Evolutionary conservation across 2,888 invertebrate genomes (phyloP).

Genomic region (Xestoiulus laeticollis): DNA sequence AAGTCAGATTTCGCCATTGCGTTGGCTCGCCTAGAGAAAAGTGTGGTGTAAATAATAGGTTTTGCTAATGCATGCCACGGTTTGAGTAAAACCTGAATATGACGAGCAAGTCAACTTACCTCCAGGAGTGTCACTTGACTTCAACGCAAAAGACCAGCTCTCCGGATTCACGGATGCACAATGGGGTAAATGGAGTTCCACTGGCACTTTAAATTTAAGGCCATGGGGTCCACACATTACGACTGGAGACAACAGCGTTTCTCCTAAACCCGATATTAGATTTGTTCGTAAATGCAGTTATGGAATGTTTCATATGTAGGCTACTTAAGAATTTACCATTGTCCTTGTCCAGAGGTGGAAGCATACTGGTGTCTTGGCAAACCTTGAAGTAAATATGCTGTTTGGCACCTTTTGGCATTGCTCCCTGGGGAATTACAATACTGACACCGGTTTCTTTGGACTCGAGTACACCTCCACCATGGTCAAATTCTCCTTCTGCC

Average conservation of each 20-base stretch:
- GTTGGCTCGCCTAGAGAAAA: slow-evolving; percentile 63
- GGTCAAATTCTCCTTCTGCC: slow-evolving; percentile 73
- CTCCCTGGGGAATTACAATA: slow-evolving; percentile 86
- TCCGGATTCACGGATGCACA: slow-evolving; percentile 66
- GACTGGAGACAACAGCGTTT: slow-evolving; percentile 90
- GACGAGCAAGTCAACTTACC: slow-evolving; percentile 6
- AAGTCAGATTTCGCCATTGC: slow-evolving; percentile 83
- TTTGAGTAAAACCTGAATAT: slow-evolving; percentile 45
- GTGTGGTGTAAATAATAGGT: not conserved
- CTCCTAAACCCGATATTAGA: slow-evolving; percentile 72
- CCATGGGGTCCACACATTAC: slow-evolving; percentile 97
- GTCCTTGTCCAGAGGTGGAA: slow-evolving; percentile 86
- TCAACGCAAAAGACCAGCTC: slow-evolving; percentile 68
- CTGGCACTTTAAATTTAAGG: slow-evolving; percentile 85
- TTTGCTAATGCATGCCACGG: not conserved
- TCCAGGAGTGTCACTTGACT: slow-evolving; percentile 60
- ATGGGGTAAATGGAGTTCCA: slow-evolving; percentile 89
- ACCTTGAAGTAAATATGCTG: slow-evolving; percentile 92
- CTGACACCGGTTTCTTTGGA: slow-evolving; percentile 92
- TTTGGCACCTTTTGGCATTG: slow-evolving; percentile 80
- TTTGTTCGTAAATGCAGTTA: not conserved
- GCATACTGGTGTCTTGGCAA: slow-evolving; percentile 73
- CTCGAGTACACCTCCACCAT: slow-evolving; percentile 81
- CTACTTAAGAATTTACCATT: too few species aligned
- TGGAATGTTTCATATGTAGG: not conserved